Conservation (phyloP, 2,113 vertebrate genomes). For the Aix galericulata region DNA sequence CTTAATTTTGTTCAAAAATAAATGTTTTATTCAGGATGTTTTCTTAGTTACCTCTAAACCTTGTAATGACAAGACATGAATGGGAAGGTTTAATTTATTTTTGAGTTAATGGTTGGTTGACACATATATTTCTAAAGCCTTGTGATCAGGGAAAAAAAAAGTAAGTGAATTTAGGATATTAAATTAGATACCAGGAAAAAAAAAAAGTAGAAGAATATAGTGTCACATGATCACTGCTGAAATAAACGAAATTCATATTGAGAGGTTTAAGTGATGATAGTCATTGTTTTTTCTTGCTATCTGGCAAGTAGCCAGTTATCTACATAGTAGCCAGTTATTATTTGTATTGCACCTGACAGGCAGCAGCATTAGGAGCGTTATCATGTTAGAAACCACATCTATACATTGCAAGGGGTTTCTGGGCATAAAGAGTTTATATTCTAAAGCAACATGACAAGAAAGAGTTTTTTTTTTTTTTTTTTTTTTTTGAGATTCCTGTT, state of each 20-base stretch:
- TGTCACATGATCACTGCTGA: background rate
- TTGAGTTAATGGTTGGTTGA: background rate
- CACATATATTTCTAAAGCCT: background rate
- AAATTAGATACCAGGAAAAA: background rate
- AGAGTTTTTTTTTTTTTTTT: background rate
- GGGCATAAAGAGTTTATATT: background rate
- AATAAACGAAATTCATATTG: background rate
- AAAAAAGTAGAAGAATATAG: background rate
- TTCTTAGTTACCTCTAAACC: background rate
- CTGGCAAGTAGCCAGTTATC: too few species aligned
- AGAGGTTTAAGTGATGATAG: background rate
- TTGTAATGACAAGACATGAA: background rate
- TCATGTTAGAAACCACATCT: background rate
- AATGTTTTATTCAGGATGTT: background rate
- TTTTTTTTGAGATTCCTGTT: background rate
- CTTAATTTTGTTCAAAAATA: background rate
- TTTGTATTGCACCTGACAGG: background rate
- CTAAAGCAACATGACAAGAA: background rate
- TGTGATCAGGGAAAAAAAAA: background rate
- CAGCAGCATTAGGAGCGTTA: background rate
- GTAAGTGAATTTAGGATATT: background rate
- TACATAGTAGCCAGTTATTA: background rate
- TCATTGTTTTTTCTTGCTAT: background rate
- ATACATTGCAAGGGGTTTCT: background rate
- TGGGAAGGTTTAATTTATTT: background rate